Evolutionary conservation across 1,140 invertebrate species (phyloP).

Genomic region (Euwallacea fornicatus): DNA sequence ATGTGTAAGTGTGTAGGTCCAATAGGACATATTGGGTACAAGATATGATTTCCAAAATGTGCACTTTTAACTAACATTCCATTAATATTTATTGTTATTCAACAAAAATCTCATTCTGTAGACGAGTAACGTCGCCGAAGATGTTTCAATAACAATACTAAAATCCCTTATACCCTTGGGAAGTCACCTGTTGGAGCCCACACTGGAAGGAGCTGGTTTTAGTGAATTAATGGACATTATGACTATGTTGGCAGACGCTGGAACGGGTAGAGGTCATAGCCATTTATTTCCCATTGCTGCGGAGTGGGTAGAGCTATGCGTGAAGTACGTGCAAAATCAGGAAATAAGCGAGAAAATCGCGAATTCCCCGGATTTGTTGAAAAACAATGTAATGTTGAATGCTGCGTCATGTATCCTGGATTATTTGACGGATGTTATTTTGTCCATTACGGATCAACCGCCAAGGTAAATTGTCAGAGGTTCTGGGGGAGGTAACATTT

Average conservation of each 20-base stretch:
- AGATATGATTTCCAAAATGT: background rate
- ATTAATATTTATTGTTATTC: too few relatives aligned
- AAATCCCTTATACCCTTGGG: slow-evolving; percentile 76
- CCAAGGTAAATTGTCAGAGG: slow-evolving; percentile 15
- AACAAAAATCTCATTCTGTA: background rate
- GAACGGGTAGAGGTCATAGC: slow-evolving; percentile 73
- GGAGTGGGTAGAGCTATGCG: slow-evolving; percentile 77
- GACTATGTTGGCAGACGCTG: slow-evolving; percentile 82
- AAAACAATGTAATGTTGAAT: slow-evolving; percentile 64
- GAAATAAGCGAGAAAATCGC: slow-evolving; percentile 60
- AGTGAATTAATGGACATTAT: slow-evolving; percentile 80
- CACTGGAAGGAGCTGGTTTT: slow-evolving; percentile 73
- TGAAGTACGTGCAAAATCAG: slow-evolving; percentile 61
- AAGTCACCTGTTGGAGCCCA: slow-evolving; percentile 65
- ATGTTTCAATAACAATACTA: slow-evolving; percentile 73
- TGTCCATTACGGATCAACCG: slow-evolving; percentile 49
- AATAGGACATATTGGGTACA: too few relatives aligned
- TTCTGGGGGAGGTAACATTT: background rate
- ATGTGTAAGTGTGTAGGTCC: too few relatives aligned
- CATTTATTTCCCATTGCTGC: slow-evolving; percentile 75
- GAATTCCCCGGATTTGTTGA: slow-evolving; percentile 43
- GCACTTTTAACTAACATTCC: slow-evolving; percentile 1
- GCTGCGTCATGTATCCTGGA: slow-evolving; percentile 72
- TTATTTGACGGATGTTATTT: slow-evolving; percentile 59
- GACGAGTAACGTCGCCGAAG: slow-evolving; percentile 64